phyloP scores from a whole-genome alignment of 2,113 vertebrate species.

The Willisornis vidua region DNA sequence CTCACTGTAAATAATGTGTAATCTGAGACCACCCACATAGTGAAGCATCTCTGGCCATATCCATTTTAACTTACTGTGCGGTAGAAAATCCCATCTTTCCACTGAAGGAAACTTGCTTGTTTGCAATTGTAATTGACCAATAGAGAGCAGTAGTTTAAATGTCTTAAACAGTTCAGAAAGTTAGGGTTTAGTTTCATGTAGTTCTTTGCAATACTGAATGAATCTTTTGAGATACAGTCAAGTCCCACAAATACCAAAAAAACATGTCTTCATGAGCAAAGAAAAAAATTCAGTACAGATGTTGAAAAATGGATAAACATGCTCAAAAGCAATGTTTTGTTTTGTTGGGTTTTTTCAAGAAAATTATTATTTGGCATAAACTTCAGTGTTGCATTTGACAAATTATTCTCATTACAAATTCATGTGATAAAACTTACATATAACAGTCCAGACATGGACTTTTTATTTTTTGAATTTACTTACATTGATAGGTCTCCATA shows the following conservation, averaged over 20 bases:
- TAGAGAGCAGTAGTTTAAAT: not conserved
- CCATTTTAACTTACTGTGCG: not conserved
- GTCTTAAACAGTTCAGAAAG: not conserved
- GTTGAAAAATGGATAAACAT: not conserved
- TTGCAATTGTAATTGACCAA: not conserved
- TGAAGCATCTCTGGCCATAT: not conserved
- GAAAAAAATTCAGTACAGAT: not conserved
- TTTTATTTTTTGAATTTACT: not conserved
- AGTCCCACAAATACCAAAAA: not conserved
- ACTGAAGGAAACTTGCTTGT: not conserved
- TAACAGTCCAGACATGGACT: not conserved
- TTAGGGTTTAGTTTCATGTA: not conserved
- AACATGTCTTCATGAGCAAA: not conserved
- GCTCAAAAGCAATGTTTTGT: not conserved
- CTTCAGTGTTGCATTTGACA: not conserved
- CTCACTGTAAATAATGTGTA: not conserved
- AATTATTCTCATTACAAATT: not conserved
- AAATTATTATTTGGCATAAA: not conserved
- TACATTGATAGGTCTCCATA: not conserved
- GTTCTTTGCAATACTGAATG: not conserved
- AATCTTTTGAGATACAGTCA: not conserved
- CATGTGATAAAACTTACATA: not conserved
- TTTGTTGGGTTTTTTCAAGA: accelerated
- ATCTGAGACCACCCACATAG: not conserved
- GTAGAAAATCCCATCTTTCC: not conserved